These are phyloP conservation scores for Drosophila peninsularis DNA, from an alignment of 2,888 invertebrate species.

Conservation along the genomic window DNA sequence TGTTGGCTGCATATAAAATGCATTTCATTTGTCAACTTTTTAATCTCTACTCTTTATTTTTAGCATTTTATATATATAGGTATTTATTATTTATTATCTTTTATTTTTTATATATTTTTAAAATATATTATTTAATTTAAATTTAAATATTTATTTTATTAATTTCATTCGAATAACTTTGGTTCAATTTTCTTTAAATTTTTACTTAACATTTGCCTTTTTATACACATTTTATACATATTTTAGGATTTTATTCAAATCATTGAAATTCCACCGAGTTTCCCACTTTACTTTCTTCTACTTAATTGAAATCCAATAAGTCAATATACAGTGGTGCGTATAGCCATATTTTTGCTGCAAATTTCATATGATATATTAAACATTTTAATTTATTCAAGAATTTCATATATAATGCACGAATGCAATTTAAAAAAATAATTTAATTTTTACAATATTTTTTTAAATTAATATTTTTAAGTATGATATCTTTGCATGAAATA, in stretches of 20 bases:
- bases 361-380: neutral
- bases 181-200: neutral
- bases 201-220: neutral
- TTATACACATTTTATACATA: neutral
- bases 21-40: neutral
- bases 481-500: no score
- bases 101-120: neutral
- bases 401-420: no score
- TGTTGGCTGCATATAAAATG: neutral
- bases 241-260: neutral
- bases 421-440: no score
- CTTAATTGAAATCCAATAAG: conserved; percentile 43
- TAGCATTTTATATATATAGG: neutral
- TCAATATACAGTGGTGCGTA: neutral
- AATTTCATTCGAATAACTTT: neutral
- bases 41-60: neutral
- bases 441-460: neutral
- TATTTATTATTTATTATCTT: neutral
- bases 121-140: neutral
- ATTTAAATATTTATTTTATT: neutral
- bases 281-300: neutral
- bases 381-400: no score
- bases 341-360: neutral
- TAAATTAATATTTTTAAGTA: no score
- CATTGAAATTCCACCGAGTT: neutral